A percentile compares a stretch with the other conserved stretches of the same genome.
Evolutionary conservation across 1,140 invertebrate genomes (phyloP).

Genomic region (Atta cephalotes): DNA sequence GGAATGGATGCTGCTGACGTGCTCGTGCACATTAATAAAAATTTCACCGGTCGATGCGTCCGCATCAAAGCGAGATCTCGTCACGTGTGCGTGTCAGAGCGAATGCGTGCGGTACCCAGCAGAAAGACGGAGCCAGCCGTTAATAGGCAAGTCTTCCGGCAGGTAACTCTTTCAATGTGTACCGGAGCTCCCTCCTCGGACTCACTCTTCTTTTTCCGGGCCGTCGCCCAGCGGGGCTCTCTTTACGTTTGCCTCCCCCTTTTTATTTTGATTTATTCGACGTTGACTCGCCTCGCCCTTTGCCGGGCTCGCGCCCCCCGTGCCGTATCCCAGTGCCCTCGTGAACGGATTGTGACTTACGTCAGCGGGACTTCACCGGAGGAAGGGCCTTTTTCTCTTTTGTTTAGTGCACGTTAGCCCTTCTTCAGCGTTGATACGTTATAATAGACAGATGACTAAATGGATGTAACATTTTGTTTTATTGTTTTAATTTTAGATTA

Average conservation of each 20-base stretch:
- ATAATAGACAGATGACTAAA: conserved; percentile 39
- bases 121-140: conserved; percentile 18
- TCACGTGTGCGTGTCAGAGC: conserved; percentile 7
- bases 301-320: conserved; percentile 75
- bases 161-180: conserved; percentile 81
- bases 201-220: conserved; percentile 74
- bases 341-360: conserved; percentile 62
- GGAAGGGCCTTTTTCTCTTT: background rate
- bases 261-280: conserved; percentile 84
- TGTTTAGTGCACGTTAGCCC: conserved; percentile 15
- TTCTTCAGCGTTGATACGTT: conserved; percentile 30
- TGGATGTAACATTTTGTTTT: conserved; percentile 9
- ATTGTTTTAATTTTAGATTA: conserved; percentile 17
- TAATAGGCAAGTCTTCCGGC: conserved; percentile 50
- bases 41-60: conserved; percentile 72
- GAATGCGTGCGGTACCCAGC: conserved; percentile 12
- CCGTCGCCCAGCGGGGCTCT: conserved; percentile 76
- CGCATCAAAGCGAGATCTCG: conserved; percentile 50
- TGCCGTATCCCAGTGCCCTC: conserved; percentile 43
- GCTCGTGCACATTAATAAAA: conserved; percentile 72
- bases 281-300: conserved; percentile 80
- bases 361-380: conserved; percentile 12
- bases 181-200: conserved; percentile 63
- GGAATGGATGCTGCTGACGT: background rate
- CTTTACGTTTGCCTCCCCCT: conserved; percentile 46